Base-by-base conservation (phyloP, 2,797 vertebrate genomes). In the Pyrocephalus nanus region DNA sequence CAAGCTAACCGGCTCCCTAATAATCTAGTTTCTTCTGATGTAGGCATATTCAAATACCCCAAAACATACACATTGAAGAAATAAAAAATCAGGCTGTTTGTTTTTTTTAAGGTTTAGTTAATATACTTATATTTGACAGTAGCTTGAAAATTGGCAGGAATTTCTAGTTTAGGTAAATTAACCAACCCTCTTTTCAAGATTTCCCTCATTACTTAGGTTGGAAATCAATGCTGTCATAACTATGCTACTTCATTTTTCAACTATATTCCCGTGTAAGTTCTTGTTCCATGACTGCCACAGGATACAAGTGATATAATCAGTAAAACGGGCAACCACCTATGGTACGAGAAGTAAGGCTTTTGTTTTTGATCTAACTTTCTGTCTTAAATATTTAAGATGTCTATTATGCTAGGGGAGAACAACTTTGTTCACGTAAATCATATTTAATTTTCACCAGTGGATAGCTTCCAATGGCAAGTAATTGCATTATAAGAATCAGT, bases 1-100 rank as follows among this genome's bases (percentile, higher is more conserved):
- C 48, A 90, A 87, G 45, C 43, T 72, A 90, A 65, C 43, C 43
- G 67, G 36, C 55, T 92, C 74, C 73, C 80, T 94, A 82, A 93
- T 96, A 88, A 50, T 61, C 55, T 88, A 34, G 42, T 61, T 93
- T 73, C 55, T 94, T 95, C 96, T 81, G 53, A 88, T 90, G 77
- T 65, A 79, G 74, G 53, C 34, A 26, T 73, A 88, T 93, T 96
- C 67, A 88, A 93, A 92, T 92, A 73, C 71, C 64, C 57, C 70
- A 90, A 96, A 90, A 38, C 62, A 76, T 60, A 69, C 79, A 48
- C 84, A 94, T 78, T 80, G 45, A 51, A 90, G 48, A 40, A 91
- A 87, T 43, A 78, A 90, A 89, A 58, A 77, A 82, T 86, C 54
- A 78, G 36, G 38, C 15, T 87, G 34, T 30, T 76, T 69, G 66